Conservation (phyloP, 2,113 vertebrate species). For the Melanocharis versteri region DNA sequence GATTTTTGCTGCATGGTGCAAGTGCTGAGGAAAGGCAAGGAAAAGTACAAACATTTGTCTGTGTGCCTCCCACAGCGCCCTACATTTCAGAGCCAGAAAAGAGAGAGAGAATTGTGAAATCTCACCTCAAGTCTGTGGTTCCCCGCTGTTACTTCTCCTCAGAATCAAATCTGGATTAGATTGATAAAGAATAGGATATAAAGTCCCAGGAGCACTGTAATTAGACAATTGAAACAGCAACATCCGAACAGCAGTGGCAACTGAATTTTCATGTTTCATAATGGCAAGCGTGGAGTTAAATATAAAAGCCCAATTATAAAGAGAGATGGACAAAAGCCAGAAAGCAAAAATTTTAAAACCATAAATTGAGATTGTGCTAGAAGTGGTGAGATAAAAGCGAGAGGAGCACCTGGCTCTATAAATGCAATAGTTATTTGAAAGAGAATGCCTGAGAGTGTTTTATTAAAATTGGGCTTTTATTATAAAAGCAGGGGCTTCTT, state of each 20-base stretch:
- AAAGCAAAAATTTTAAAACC: not conserved
- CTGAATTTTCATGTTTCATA: not conserved
- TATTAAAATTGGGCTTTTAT: conserved; percentile 8
- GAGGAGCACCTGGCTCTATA: not conserved
- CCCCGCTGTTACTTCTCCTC: not conserved
- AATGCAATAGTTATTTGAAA: conserved; percentile 33
- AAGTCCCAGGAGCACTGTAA: not conserved
- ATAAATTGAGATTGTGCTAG: not conserved
- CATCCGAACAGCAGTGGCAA: not conserved
- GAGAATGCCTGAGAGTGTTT: conserved; percentile 1
- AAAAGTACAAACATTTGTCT: not conserved
- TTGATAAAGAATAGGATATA: not conserved
- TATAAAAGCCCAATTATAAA: not conserved
- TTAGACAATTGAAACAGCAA: not conserved
- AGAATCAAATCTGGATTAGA: not conserved
- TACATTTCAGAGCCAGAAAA: not conserved
- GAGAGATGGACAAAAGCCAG: not conserved
- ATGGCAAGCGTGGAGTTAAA: not conserved
- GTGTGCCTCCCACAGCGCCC: not conserved
- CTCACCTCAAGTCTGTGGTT: not conserved
- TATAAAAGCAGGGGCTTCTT: conserved; percentile 1
- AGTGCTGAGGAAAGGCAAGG: not conserved
- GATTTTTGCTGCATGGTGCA: not conserved
- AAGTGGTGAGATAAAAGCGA: conserved; percentile 12
- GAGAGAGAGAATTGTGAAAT: not conserved